These are phyloP conservation scores for Dastarcus helophoroides DNA, from an alignment of 2,888 invertebrate genomes.

Conservation along the genomic window DNA sequence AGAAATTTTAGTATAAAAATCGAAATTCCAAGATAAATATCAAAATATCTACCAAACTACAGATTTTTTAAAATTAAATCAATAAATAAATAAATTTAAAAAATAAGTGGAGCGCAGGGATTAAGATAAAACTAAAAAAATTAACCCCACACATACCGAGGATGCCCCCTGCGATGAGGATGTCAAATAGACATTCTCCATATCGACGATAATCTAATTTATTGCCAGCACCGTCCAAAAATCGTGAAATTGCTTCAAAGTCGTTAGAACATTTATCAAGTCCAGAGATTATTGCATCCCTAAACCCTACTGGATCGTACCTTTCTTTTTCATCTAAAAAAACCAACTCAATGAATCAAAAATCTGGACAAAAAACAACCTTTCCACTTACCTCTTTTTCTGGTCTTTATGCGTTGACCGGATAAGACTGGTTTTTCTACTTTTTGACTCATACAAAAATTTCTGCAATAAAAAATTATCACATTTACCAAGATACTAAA, in stretches of 20 bases:
- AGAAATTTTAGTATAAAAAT: too few relatives aligned
- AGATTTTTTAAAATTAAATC: too few relatives aligned
- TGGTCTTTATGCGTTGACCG: conserved; percentile 99
- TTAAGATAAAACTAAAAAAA: too few relatives aligned
- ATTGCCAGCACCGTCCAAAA: conserved; percentile 86
- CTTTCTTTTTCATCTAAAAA: conserved; percentile 97
- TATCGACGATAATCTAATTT: conserved; percentile 96
- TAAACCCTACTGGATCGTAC: conserved; percentile 96
- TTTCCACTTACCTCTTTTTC: conserved; percentile 82
- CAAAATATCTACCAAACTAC: too few relatives aligned
- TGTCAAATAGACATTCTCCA: conserved; percentile 96
- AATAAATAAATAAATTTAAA: too few relatives aligned
- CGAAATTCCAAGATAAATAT: too few relatives aligned
- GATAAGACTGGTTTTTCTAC: conserved; percentile 99
- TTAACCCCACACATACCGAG: conserved; percentile 69
- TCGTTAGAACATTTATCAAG: conserved; percentile 90
- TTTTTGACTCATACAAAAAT: conserved; percentile 98
- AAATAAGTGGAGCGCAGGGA: too few relatives aligned
- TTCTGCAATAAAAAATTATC: conserved; percentile 30
- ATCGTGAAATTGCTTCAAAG: conserved; percentile 92
- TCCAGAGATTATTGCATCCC: conserved; percentile 92
- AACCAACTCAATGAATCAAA: conserved; percentile 2
- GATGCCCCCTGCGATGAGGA: conserved; percentile 94
- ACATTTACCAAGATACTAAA: conserved; percentile 1
- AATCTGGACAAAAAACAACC: neutral